These are phyloP conservation scores for Eupithecia insigniata DNA, from an alignment of 2,888 invertebrate species.

Conservation along the genomic window DNA sequence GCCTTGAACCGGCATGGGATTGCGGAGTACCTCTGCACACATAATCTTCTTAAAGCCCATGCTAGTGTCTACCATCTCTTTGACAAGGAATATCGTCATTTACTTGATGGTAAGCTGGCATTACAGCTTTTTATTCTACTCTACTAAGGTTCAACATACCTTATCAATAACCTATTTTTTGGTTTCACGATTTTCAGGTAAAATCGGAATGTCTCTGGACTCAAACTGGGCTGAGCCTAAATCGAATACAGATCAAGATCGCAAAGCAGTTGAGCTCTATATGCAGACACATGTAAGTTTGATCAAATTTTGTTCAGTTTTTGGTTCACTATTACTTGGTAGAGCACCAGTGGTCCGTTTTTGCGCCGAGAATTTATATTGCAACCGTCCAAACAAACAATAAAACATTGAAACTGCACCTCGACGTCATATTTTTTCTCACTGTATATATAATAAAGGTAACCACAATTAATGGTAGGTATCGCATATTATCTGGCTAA, in stretches of 20 bases:
- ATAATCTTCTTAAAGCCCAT: constrained; percentile 90
- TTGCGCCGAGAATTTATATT: background rate
- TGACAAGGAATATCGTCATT: constrained; percentile 82
- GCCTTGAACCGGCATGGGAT: constrained; percentile 84
- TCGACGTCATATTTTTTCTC: background rate
- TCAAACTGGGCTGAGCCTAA: constrained; percentile 86
- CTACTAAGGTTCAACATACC: background rate
- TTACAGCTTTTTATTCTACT: background rate
- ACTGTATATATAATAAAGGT: too few species aligned
- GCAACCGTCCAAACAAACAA: background rate
- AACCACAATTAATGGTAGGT: background rate
- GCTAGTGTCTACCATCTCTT: constrained; percentile 88
- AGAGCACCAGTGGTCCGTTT: background rate
- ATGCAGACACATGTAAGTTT: constrained; percentile 84
- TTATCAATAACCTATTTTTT: background rate
- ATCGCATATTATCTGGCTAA: constrained; percentile 6
- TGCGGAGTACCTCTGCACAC: constrained; percentile 87
- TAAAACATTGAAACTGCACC: background rate
- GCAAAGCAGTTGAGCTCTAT: constrained; percentile 85
- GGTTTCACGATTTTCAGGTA: constrained; percentile 70
- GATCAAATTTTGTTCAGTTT: background rate
- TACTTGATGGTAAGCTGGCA: constrained; percentile 77
- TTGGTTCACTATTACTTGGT: background rate
- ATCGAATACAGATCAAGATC: constrained; percentile 78
- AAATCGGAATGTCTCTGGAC: constrained; percentile 86